Percentiles rank a stretch among this genome's conserved stretches.
Evolutionary conservation across 2,797 vertebrate species (phyloP).

Genomic region (Fistularia commersonii): DNA sequence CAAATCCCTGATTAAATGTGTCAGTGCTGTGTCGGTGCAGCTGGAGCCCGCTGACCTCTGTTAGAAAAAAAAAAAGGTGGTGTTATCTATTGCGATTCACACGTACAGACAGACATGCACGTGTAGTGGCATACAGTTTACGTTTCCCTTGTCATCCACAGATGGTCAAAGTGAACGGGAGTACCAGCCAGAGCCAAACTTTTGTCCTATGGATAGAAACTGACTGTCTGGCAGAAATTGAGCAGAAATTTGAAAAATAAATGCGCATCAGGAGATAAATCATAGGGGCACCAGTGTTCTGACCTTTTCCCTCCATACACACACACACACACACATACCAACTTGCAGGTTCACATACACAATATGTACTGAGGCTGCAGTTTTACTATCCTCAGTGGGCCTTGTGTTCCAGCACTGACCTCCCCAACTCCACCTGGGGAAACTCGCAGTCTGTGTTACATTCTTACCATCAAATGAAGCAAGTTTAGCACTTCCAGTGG

Average conservation of each 20-base stretch:
- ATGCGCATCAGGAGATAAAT: constrained; percentile 48
- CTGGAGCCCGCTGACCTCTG: constrained; percentile 51
- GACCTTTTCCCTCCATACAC: constrained; percentile 52
- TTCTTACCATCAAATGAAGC: constrained; percentile 28
- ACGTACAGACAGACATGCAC: constrained; percentile 12
- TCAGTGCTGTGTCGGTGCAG: constrained; percentile 44
- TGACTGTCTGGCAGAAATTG: constrained; percentile 18
- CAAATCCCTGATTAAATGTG: constrained; percentile 56
- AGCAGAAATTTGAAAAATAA: constrained; percentile 34
- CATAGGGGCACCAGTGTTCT: constrained; percentile 40
- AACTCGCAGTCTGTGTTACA: constrained; percentile 29
- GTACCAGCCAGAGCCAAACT: constrained; percentile 6
- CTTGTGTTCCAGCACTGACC: constrained; percentile 57
- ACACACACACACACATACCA: constrained; percentile 10
- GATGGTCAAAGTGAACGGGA: no score
- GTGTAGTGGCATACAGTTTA: constrained; percentile 1
- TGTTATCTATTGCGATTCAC: constrained; percentile 50
- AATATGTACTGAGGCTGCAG: constrained; percentile 57
- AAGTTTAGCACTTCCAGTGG: constrained; percentile 12
- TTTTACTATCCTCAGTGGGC: constrained; percentile 52
- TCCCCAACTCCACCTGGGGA: constrained; percentile 42
- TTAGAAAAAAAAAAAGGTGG: constrained; percentile 39
- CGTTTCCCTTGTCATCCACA: constrained; percentile 5
- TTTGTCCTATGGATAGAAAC: constrained; percentile 10
- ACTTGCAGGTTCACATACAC: constrained; percentile 13